These are phyloP conservation scores for Drosophila gunungcola DNA, from an alignment of 1,140 invertebrate genomes.

Conservation along the genomic window DNA sequence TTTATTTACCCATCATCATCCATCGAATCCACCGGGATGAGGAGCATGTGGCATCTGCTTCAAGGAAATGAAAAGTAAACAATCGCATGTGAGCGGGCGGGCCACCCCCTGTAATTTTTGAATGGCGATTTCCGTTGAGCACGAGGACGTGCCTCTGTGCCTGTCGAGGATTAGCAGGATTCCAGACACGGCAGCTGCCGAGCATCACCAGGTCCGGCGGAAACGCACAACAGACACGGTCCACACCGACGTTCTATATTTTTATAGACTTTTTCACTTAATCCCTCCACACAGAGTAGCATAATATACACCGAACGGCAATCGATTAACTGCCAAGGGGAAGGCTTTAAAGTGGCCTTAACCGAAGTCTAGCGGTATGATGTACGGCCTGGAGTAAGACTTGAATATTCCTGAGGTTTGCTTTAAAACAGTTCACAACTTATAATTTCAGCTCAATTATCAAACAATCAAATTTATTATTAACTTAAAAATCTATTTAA, in stretches of 20 bases:
- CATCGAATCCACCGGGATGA: slow-evolving; percentile 18
- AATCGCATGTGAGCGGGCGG: slow-evolving; percentile 36
- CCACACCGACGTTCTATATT: slow-evolving; percentile 20
- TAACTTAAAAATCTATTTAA: no score
- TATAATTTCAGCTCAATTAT: no score
- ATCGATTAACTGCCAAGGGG: slow-evolving; percentile 52
- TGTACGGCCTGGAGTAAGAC: slow-evolving; percentile 6
- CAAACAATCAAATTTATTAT: neutral
- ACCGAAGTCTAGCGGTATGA: slow-evolving; percentile 14
- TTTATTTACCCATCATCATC: slow-evolving; percentile 55
- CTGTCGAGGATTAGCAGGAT: slow-evolving; percentile 64
- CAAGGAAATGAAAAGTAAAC: slow-evolving; percentile 81
- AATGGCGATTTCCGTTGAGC: slow-evolving; percentile 56
- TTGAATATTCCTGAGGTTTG: slow-evolving; percentile 22
- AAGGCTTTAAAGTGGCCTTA: slow-evolving; percentile 48
- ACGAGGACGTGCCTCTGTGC: slow-evolving; percentile 75
- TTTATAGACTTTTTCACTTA: slow-evolving; percentile 53
- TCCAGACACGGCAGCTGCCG: slow-evolving; percentile 59
- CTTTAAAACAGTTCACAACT: neutral
- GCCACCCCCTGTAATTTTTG: slow-evolving; percentile 51
- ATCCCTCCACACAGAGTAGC: slow-evolving; percentile 29
- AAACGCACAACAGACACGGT: slow-evolving; percentile 52
- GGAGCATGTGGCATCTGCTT: slow-evolving; percentile 66
- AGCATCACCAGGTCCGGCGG: slow-evolving; percentile 58
- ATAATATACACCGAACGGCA: slow-evolving; percentile 8